phyloP scores from a whole-genome alignment of 2,113 vertebrate species.

The Poicephalus meyeri region DNA sequence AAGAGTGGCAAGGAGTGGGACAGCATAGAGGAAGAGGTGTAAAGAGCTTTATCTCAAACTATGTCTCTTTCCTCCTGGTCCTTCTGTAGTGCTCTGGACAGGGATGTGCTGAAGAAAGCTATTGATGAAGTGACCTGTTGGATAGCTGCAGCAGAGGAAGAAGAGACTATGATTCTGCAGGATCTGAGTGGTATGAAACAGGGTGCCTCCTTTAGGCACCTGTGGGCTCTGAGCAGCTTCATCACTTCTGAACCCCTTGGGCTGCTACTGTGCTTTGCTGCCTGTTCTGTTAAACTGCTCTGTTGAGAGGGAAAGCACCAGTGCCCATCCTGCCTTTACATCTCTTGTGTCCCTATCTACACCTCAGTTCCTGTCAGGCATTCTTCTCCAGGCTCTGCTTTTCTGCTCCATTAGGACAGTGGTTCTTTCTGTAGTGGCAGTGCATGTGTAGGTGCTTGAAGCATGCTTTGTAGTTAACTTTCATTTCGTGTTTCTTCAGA shows the following conservation, averaged over 20 bases:
- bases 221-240: background rate
- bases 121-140: conserved; percentile 75
- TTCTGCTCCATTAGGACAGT: accelerated
- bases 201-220: background rate
- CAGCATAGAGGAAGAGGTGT: conserved; percentile 36
- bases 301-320: background rate
- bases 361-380: background rate
- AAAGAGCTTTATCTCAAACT: background rate
- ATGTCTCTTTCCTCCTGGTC: background rate
- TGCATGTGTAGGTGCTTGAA: background rate
- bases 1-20: conserved; percentile 6
- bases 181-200: conserved; percentile 67
- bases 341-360: background rate
- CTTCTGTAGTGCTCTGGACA: conserved; percentile 42
- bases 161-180: conserved; percentile 67
- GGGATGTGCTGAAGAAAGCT: conserved; percentile 70
- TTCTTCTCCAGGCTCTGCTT: background rate
- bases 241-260: background rate
- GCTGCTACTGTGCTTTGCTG: background rate
- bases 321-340: background rate
- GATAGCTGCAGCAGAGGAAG: conserved; percentile 70
- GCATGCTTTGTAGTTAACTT: background rate
- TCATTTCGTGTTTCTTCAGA: background rate
- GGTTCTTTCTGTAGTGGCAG: background rate
- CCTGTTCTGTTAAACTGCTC: background rate